These are phyloP conservation scores for Cydia amplana DNA, from an alignment of 1,140 invertebrate species.

Conservation along the genomic window DNA sequence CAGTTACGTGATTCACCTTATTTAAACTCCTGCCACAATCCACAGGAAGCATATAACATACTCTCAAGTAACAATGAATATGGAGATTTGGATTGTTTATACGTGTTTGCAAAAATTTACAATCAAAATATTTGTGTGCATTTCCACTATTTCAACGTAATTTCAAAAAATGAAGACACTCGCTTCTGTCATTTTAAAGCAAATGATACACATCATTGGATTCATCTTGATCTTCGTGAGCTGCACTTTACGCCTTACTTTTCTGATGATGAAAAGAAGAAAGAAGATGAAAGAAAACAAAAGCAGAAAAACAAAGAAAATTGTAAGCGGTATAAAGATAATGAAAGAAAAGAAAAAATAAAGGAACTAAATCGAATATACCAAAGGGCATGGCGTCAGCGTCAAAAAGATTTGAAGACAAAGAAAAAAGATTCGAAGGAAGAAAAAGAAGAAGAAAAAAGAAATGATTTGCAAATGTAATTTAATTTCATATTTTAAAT, in stretches of 20 bases:
- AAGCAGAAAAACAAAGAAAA: no score
- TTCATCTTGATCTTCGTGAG: conserved; percentile 45
- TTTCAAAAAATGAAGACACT: conserved; percentile 43
- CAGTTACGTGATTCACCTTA: conserved; percentile 44
- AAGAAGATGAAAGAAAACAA: no score
- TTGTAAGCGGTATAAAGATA: no score
- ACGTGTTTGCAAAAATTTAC: conserved; percentile 45
- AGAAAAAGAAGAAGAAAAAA: no score
- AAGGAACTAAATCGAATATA: no score
- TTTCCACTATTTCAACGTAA: conserved; percentile 41
- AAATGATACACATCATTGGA: conserved; percentile 46
- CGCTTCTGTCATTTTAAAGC: conserved; percentile 45
- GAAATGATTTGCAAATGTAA: no score
- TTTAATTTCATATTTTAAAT: no score
- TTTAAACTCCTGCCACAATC: conserved; percentile 47
- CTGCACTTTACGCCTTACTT: conserved; percentile 40
- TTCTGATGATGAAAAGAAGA: no score
- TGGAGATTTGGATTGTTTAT: conserved; percentile 47
- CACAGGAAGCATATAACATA: conserved; percentile 44
- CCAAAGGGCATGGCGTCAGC: no score
- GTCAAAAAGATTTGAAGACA: no score
- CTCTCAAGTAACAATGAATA: conserved; percentile 41
- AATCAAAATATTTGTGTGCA: conserved; percentile 50
- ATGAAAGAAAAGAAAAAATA: no score
- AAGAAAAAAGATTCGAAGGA: no score